Evolutionary conservation across 2,113 vertebrate species (phyloP).

Genomic region (Thalassarche chlororhynchos): DNA sequence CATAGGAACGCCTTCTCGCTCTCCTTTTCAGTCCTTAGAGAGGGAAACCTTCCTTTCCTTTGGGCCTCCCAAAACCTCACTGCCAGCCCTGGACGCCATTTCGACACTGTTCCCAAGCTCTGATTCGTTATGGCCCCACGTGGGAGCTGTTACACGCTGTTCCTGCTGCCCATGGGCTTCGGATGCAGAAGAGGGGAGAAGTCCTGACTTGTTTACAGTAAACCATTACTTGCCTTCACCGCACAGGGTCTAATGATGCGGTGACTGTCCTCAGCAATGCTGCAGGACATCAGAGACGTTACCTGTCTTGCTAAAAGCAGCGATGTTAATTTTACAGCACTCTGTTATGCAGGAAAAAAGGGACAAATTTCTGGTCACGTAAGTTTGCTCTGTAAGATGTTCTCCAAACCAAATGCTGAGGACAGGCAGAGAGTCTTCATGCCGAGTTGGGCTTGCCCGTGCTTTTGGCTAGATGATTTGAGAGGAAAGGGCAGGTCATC

Average conservation of each 20-base stretch:
- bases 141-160: neutral
- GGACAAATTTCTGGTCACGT: neutral
- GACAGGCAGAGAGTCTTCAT: neutral
- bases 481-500: neutral
- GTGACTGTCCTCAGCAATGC: neutral
- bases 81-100: neutral
- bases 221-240: neutral
- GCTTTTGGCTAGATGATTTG: neutral
- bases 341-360: neutral
- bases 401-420: neutral
- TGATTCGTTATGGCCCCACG: neutral
- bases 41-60: neutral
- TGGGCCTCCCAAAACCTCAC: neutral
- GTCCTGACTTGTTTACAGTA: neutral
- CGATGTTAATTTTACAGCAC: neutral
- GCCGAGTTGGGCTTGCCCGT: rapidly evolving
- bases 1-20: neutral
- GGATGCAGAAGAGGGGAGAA: neutral
- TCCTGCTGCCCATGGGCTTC: neutral
- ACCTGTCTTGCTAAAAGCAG: neutral
- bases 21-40: neutral
- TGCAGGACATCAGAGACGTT: neutral
- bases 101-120: neutral
- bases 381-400: neutral
- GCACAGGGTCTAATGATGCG: neutral